These are phyloP conservation scores for Oedothorax gibbosus DNA, from an alignment of 1,140 invertebrate species.

Conservation along the genomic window DNA sequence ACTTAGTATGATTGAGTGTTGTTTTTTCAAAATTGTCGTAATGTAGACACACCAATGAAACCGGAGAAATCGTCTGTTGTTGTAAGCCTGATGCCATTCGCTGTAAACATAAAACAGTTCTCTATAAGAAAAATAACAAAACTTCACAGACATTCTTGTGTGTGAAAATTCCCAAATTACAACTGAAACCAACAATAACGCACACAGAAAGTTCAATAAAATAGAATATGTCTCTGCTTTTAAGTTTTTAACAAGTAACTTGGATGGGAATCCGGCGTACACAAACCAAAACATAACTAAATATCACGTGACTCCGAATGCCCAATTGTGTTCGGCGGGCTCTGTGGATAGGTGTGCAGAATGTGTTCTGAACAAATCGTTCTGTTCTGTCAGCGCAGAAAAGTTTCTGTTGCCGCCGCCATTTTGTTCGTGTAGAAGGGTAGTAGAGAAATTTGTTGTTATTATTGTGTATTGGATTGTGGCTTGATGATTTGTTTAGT, in stretches of 20 bases:
- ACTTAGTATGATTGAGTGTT: no score
- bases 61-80: no score
- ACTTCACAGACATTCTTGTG: no score
- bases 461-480: neutral
- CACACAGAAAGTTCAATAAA: neutral
- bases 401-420: constrained; percentile 53
- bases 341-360: constrained; percentile 18
- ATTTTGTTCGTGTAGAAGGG: constrained; percentile 41
- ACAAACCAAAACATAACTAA: constrained; percentile 35
- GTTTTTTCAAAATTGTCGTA: no score
- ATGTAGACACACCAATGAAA: no score
- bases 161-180: no score
- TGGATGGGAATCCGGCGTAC: neutral
- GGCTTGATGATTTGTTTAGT: constrained; percentile 11
- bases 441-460: constrained; percentile 11
- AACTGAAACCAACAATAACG: no score
- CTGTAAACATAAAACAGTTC: no score
- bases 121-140: no score
- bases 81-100: no score
- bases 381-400: constrained; percentile 60
- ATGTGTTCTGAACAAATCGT: constrained; percentile 50
- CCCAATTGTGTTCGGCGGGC: constrained; percentile 16
- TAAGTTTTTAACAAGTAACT: constrained; percentile 1
- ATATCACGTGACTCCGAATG: constrained; percentile 21
- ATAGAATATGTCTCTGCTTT: neutral